Base-by-base conservation (phyloP, 2,888 invertebrate species). In the Hololepta plana region DNA sequence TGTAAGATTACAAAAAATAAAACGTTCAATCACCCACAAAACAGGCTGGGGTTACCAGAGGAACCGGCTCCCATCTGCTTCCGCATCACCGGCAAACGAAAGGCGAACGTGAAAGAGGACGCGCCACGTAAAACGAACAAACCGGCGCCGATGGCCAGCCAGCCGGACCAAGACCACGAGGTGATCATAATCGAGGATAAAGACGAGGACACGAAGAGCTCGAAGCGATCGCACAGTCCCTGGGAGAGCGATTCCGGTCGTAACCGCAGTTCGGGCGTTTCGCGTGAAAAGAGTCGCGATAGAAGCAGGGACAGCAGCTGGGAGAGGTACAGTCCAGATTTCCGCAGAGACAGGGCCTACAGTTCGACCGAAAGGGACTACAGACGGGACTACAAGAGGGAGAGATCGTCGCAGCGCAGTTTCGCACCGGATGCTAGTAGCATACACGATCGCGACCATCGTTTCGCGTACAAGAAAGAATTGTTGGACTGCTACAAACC, bases 21-120 rank as follows among this genome's bases (percentile, higher is more conserved):
- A 21, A 9, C 10, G 9, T 10, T 21, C 25, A 22, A 21, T 21
- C 6, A 8, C 22, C 9, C 7, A 21, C 6, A 8, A 8, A 9
- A 11, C 19, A 42, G 42, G 15, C 34, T 53, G 15, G 50, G 44
- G 6, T 31, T 51, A 16, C 44, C 45, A 2, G 50, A 51, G 24
- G 50, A 54, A 40, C 45, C 47, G 0, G 35, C 45, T 7, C 55
- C 53, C 0, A 47, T 56, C 14, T 46, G 44, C 26, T 56, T 56
- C 36, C 47, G 44, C 35, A 56, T 56, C 14, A 43, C 41, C 3
- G 36, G 38, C n/a, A 39, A 38, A 20, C 38, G 37, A 13, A 38
- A 38, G 22, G 23, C 31, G n/a, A 20, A 26, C 3, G 10, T 23
- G 4, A 33, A 32, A 32, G 35, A 38, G 4, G 29, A 28, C n/a